Conservation (phyloP, 2,888 invertebrate genomes). For the Dolomedes plantarius region DNA sequence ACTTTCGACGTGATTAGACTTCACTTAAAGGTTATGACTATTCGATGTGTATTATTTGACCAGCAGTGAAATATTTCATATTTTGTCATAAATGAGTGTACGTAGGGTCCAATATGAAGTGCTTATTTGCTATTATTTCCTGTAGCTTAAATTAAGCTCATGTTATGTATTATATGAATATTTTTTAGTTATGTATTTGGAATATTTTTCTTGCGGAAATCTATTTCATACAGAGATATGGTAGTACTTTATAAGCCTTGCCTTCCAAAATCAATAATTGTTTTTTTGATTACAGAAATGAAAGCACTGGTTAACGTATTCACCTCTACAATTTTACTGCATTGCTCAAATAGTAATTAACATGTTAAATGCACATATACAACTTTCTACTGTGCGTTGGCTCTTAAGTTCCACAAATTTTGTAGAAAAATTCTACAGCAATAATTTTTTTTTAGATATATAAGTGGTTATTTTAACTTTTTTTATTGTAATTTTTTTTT, state of each 20-base stretch:
- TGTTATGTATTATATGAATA: background rate
- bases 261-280: background rate
- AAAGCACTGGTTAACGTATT: background rate
- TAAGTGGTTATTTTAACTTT: background rate
- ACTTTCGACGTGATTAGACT: too few relatives aligned
- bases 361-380: background rate
- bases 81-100: background rate
- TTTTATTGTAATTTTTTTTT: too few relatives aligned
- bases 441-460: background rate
- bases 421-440: background rate
- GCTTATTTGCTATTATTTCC: background rate
- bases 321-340: background rate
- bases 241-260: background rate
- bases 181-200: background rate
- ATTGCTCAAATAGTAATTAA: background rate
- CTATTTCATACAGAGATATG: too few relatives aligned
- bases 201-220: too few relatives aligned
- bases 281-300: background rate
- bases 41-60: too few relatives aligned
- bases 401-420: background rate
- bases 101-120: background rate
- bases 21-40: too few relatives aligned
- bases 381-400: too few relatives aligned
- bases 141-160: conserved; percentile 11
- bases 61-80: too few relatives aligned